Evolutionary conservation across 2,888 invertebrate species (phyloP).

Genomic region (Ormyrus labotus): DNA sequence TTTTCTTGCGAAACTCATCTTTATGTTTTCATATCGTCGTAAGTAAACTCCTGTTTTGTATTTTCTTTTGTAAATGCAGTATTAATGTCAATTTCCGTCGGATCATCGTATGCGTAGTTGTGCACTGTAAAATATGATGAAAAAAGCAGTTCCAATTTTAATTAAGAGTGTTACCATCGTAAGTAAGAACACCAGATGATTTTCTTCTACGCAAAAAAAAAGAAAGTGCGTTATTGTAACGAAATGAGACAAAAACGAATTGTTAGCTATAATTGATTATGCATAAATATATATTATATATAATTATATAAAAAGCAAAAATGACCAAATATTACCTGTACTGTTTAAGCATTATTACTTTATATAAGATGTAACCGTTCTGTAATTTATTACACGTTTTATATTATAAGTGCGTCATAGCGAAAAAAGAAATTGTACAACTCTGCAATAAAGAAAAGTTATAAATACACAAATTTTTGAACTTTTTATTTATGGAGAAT

Average conservation of each 20-base stretch:
- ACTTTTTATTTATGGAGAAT: conserved; percentile 3
- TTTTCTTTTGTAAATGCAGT: conserved; percentile 63
- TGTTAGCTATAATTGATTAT: conserved; percentile 54
- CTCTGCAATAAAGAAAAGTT: conserved; percentile 55
- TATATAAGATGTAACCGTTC: conserved; percentile 61
- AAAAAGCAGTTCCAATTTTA: conserved; percentile 42
- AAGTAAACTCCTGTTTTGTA: conserved; percentile 36
- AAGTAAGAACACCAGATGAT: conserved; percentile 42
- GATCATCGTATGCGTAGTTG: conserved; percentile 24
- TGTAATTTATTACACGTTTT: conserved; percentile 71
- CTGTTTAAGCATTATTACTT: conserved; percentile 65
- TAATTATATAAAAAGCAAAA: conserved; percentile 61
- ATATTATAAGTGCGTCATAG: conserved; percentile 55
- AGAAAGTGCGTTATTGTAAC: conserved; percentile 35
- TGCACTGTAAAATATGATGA: conserved; percentile 48
- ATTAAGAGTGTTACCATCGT: conserved; percentile 56
- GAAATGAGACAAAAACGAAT: conserved; percentile 49
- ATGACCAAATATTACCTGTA: conserved; percentile 74
- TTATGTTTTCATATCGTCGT: conserved; percentile 14
- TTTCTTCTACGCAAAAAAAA: conserved; percentile 33
- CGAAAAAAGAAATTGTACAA: conserved; percentile 49
- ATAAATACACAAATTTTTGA: conserved; percentile 25
- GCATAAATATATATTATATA: conserved; percentile 47
- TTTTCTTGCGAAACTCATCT: conserved; percentile 28
- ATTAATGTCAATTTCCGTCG: conserved; percentile 61